Percentiles rank a stretch among this genome's conserved stretches.
Evolutionary conservation across 2,888 invertebrate genomes (phyloP).

Genomic region (Ethmia dodecea): DNA sequence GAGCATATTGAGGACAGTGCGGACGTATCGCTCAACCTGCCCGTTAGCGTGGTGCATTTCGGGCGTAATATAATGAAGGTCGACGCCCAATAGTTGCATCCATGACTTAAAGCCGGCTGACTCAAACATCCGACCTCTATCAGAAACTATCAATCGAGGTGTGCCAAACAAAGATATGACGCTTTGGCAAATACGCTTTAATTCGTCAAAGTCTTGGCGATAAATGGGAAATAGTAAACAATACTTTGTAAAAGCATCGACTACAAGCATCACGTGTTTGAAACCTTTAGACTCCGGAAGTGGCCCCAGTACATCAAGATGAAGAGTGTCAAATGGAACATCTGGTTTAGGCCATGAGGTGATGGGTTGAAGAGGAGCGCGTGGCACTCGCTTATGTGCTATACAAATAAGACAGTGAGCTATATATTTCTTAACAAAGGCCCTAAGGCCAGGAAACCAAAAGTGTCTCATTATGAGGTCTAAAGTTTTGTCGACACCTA

Average conservation of each 20-base stretch:
- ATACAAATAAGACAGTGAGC: slow-evolving; percentile 16
- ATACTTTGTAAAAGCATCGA: slow-evolving; percentile 32
- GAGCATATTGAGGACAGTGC: slow-evolving; percentile 17
- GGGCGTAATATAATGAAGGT: slow-evolving; percentile 17
- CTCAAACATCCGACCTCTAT: slow-evolving; percentile 19
- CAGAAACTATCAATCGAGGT: slow-evolving; percentile 15
- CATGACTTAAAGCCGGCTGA: slow-evolving; percentile 2
- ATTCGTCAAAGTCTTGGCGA: slow-evolving; percentile 19
- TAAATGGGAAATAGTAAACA: slow-evolving; percentile 24
- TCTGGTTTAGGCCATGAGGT: slow-evolving; percentile 17
- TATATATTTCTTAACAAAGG: slow-evolving; percentile 17
- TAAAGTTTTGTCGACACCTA: slow-evolving; percentile 12
- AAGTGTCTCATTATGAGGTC: slow-evolving; percentile 18
- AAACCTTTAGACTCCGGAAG: slow-evolving; percentile 18
- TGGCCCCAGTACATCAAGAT: slow-evolving; percentile 30
- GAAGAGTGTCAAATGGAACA: slow-evolving; percentile 27
- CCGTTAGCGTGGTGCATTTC: slow-evolving; percentile 3
- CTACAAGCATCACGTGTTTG: slow-evolving; percentile 22
- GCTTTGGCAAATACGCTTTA: slow-evolving; percentile 18
- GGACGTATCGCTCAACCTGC: slow-evolving; percentile 16
- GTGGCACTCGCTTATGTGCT: slow-evolving; percentile 14
- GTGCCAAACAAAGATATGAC: slow-evolving; percentile 19
- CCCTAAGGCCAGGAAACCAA: slow-evolving; percentile 21
- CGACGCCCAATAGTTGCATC: slow-evolving; percentile 12
- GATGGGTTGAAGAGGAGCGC: slow-evolving; percentile 20